Conservation (phyloP, 1,140 invertebrate species). For the Latrodectus geometricus region DNA sequence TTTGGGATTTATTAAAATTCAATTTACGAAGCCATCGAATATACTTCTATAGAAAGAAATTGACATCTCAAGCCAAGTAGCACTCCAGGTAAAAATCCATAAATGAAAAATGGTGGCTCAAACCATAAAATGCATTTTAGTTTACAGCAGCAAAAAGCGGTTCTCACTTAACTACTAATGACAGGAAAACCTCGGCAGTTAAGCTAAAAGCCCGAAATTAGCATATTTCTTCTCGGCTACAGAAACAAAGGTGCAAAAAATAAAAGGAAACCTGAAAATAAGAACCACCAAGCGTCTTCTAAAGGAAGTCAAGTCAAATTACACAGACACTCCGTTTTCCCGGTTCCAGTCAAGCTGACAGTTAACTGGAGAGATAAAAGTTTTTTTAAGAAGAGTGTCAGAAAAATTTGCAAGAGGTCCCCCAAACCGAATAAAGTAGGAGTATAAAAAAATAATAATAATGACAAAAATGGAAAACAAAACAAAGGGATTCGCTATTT, state of each 20-base stretch:
- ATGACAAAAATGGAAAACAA: constrained; percentile 20
- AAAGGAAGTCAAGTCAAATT: constrained; percentile 50
- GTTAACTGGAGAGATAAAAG: constrained; percentile 33
- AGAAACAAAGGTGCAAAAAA: background rate
- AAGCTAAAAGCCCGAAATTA: constrained; percentile 39
- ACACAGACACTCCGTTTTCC: constrained; percentile 28
- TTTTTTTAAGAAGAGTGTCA: constrained; percentile 36
- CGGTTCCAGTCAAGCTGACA: constrained; percentile 43
- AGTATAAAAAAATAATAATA: background rate
- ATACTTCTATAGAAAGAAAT: no score
- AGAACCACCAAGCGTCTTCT: constrained; percentile 15
- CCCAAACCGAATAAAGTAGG: constrained; percentile 12
- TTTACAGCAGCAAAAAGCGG: background rate
- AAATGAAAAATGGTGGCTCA: background rate
- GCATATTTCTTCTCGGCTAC: constrained; percentile 13
- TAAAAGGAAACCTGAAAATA: constrained; percentile 14
- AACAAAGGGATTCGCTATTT: constrained; percentile 41
- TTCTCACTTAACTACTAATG: background rate
- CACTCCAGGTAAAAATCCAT: no score
- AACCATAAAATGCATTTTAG: background rate
- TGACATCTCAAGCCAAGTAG: no score
- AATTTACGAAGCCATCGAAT: no score
- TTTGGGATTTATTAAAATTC: no score
- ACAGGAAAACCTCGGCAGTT: background rate
- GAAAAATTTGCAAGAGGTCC: constrained; percentile 18